phyloP scores from a whole-genome alignment of 2,888 invertebrate genomes.

The Plagiodera versicolora region DNA sequence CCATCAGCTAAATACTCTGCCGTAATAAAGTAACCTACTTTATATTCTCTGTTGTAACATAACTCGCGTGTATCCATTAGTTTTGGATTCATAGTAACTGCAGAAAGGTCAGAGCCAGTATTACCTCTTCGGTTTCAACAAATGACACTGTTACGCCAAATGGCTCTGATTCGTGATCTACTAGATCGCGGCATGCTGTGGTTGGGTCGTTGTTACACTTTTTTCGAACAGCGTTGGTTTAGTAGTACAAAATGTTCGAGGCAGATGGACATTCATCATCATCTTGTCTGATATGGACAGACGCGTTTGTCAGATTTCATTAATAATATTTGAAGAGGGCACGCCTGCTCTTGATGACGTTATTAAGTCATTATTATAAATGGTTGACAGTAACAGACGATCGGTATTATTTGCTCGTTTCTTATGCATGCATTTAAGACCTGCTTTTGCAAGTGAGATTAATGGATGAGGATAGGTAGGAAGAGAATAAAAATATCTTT shows the following conservation, averaged over 20 bases:
- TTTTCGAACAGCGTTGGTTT: constrained; percentile 23
- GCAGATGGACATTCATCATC: constrained; percentile 21
- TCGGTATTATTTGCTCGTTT: background rate
- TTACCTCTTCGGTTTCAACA: constrained; percentile 10
- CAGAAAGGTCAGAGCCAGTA: constrained; percentile 4
- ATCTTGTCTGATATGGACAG: constrained; percentile 17
- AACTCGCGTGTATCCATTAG: background rate
- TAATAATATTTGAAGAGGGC: constrained; percentile 16
- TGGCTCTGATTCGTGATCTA: constrained; percentile 21
- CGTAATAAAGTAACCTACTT: background rate
- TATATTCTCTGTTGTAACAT: background rate
- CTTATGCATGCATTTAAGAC: background rate
- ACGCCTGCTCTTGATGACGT: constrained; percentile 1
- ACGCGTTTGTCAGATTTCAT: constrained; percentile 21
- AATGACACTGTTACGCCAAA: constrained; percentile 14
- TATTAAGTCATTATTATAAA: constrained; percentile 6
- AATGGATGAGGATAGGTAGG: too few relatives aligned
- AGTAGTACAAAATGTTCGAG: constrained; percentile 12
- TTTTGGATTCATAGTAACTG: background rate
- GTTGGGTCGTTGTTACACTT: constrained; percentile 23
- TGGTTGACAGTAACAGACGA: background rate
- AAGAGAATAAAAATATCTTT: too few relatives aligned
- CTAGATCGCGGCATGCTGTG: constrained; percentile 25
- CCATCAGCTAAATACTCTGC: too few relatives aligned
- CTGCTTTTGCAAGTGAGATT: background rate